A percentile compares a stretch with the other conserved stretches of the same genome.
Conservation (phyloP, 2,113 vertebrate genomes). For the Mandrillus leucophaeus region DNA sequence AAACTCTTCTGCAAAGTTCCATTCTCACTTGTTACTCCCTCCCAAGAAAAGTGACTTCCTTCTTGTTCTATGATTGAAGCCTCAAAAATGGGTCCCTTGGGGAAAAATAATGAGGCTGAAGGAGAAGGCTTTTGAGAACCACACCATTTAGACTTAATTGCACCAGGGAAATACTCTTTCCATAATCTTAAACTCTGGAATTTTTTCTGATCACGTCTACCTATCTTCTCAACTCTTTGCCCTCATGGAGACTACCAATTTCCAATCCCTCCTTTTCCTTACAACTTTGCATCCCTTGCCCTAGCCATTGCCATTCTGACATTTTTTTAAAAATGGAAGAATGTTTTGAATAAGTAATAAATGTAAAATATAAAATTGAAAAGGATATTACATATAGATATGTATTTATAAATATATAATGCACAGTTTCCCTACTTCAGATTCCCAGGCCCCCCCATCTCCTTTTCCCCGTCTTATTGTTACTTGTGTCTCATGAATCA, state of each 20-base stretch:
- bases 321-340: background rate
- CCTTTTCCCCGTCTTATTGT: background rate
- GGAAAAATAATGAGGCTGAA: background rate
- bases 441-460: background rate
- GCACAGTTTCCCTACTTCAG: background rate
- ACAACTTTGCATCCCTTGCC: background rate
- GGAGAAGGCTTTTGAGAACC: background rate
- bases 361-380: slow-evolving; percentile 25
- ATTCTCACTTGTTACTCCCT: background rate
- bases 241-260: background rate
- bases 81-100: background rate
- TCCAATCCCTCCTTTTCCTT: slow-evolving; percentile 1
- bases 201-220: background rate
- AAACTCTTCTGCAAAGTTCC: background rate
- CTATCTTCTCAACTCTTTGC: slow-evolving; percentile 4
- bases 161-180: background rate
- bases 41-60: background rate
- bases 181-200: background rate
- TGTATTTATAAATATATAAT: background rate
- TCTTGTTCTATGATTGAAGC: background rate
- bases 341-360: slow-evolving; percentile 46
- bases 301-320: background rate
- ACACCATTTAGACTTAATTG: background rate
- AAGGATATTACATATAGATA: background rate
- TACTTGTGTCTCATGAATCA: background rate